A percentile compares a stretch with the other conserved stretches of the same genome.
Conservation (phyloP, 1,140 invertebrate species). For the Brachionus rotundiformis region DNA sequence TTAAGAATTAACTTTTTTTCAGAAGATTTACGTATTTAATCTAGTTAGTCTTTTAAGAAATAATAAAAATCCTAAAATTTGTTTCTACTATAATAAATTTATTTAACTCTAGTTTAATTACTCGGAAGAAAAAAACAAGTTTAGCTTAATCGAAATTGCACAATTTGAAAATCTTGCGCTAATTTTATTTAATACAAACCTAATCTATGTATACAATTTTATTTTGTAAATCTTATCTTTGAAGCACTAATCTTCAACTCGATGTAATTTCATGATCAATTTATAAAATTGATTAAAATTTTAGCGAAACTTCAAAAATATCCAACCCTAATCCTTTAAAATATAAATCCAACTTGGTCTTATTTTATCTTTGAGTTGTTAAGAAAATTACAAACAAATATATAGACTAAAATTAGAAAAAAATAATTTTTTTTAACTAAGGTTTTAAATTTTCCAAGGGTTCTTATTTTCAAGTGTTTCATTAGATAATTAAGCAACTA, state of each 20-base stretch:
- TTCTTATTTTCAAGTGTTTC: neutral
- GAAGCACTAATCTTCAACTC: conserved; percentile 19
- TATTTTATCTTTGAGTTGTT: neutral
- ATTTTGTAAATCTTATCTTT: neutral
- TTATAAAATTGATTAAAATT: conserved; percentile 19
- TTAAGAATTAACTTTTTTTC: no score
- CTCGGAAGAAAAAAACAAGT: neutral
- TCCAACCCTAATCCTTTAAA: conserved; percentile 11
- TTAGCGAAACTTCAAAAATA: conserved; percentile 16
- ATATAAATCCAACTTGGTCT: neutral
- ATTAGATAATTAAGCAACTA: neutral
- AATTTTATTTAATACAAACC: neutral
- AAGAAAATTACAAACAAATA: neutral
- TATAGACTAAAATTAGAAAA: neutral
- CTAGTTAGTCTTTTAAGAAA: no score
- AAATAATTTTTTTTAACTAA: neutral
- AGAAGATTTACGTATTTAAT: no score
- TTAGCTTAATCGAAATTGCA: neutral
- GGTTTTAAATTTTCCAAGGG: neutral
- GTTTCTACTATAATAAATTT: no score
- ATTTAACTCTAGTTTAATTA: neutral
- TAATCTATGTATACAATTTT: neutral
- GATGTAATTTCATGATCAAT: conserved; percentile 33
- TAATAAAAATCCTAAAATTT: no score
- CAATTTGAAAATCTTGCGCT: conserved; percentile 2